Percentiles rank a stretch among this genome's conserved stretches.
These are phyloP conservation scores for Pteropus rufus DNA, from an alignment of 2,797 vertebrate species.

Conservation along the genomic window DNA sequence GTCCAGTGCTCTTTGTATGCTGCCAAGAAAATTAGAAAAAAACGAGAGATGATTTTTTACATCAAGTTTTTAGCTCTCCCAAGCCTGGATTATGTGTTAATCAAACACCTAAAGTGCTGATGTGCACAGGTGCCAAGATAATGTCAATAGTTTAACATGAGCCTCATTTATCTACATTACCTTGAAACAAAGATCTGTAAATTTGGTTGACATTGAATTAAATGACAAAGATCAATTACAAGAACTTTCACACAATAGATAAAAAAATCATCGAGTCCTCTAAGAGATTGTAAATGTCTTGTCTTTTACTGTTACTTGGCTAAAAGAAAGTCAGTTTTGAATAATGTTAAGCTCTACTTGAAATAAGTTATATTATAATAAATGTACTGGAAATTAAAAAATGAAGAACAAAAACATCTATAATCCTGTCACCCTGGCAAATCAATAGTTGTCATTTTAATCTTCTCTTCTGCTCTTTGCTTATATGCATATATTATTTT, in stretches of 20 bases:
- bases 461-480: not conserved
- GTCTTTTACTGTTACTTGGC: slow-evolving; percentile 35
- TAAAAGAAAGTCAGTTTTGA: slow-evolving; percentile 26
- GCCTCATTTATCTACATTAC: slow-evolving; percentile 82
- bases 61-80: slow-evolving; percentile 74
- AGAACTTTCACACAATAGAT: slow-evolving; percentile 65
- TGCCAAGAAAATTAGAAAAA: slow-evolving; percentile 65
- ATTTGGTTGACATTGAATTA: slow-evolving; percentile 77
- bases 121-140: slow-evolving; percentile 75
- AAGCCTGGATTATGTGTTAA: slow-evolving; percentile 77
- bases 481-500: slow-evolving; percentile 7
- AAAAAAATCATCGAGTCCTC: slow-evolving; percentile 49
- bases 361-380: slow-evolving; percentile 16
- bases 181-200: slow-evolving; percentile 79
- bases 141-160: slow-evolving; percentile 79
- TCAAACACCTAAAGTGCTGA: slow-evolving; percentile 79
- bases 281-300: slow-evolving; percentile 63
- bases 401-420: not conserved
- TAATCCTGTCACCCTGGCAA: not conserved
- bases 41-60: slow-evolving; percentile 72
- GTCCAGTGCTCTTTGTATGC: not conserved
- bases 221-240: slow-evolving; percentile 81
- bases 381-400: slow-evolving; percentile 12
- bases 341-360: slow-evolving; percentile 20
- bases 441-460: slow-evolving; percentile 32